Evolutionary conservation across 2,888 invertebrate genomes (phyloP).

Genomic region (Leptura quadrifasciata): DNA sequence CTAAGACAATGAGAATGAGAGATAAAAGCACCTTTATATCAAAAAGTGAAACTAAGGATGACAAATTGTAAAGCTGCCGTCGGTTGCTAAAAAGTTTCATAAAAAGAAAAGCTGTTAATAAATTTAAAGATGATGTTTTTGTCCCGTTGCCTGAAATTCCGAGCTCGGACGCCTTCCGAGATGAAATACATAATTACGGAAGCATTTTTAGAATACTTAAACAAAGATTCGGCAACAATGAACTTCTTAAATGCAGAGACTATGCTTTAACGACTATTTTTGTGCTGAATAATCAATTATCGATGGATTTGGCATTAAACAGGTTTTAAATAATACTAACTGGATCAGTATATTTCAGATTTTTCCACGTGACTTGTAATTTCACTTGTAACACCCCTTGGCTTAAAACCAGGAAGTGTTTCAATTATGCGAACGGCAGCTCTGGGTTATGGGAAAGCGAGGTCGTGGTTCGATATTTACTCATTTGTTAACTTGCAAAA

Average conservation of each 20-base stretch:
- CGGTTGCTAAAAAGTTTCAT: constrained; percentile 14
- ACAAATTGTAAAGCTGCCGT: constrained; percentile 20
- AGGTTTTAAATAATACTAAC: too few species aligned
- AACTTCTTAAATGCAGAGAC: neutral
- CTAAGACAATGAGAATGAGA: constrained; percentile 22
- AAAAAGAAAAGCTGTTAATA: constrained; percentile 27
- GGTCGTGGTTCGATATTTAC: too few species aligned
- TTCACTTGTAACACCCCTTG: too few species aligned
- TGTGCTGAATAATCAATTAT: too few species aligned
- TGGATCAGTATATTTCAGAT: too few species aligned
- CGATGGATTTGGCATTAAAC: too few species aligned
- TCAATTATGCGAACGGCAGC: too few species aligned
- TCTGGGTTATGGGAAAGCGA: too few species aligned
- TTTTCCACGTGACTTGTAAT: too few species aligned
- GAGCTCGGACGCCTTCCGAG: neutral
- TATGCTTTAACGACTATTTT: neutral
- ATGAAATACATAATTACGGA: neutral
- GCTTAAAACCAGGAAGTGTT: too few species aligned
- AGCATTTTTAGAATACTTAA: neutral
- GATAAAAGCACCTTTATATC: constrained; percentile 28
- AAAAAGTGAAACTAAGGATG: constrained; percentile 27
- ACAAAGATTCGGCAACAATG: neutral
- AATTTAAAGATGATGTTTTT: constrained; percentile 13
- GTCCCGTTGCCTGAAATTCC: neutral
- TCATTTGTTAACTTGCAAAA: too few species aligned